A percentile compares a stretch with the other conserved stretches of the same genome.
Conservation (phyloP, 2,888 invertebrate genomes). For the Caenorhabditis wallacei region DNA sequence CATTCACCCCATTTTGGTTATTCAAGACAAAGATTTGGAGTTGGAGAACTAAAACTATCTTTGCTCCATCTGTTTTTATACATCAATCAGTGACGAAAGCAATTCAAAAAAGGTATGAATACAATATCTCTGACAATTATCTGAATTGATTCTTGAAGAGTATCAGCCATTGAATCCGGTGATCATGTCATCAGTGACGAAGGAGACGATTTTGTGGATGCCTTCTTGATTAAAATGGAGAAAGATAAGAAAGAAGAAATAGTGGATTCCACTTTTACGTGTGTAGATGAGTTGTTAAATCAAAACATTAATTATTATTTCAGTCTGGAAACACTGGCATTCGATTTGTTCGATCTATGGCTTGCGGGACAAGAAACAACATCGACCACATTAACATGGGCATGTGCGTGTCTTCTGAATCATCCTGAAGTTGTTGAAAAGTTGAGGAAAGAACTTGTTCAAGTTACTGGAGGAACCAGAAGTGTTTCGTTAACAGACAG, state of each 20-base stretch:
- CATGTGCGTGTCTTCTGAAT: conserved; percentile 59
- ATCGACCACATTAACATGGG: conserved; percentile 66
- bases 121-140: background rate
- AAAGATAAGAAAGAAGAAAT: conserved; percentile 51
- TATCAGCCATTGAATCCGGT: conserved; percentile 1
- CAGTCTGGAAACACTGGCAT: conserved; percentile 53
- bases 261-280: conserved; percentile 37
- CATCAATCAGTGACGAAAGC: background rate
- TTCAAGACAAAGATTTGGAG: conserved; percentile 10
- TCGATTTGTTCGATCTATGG: conserved; percentile 71
- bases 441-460: conserved; percentile 47
- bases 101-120: conserved; percentile 9
- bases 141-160: conserved; percentile 14
- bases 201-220: conserved; percentile 69
- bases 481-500: conserved; percentile 42
- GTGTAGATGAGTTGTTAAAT: background rate
- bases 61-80: conserved; percentile 27
- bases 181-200: conserved; percentile 32
- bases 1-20: conserved; percentile 35
- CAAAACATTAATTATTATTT: background rate
- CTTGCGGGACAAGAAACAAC: conserved; percentile 73
- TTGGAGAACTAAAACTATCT: conserved; percentile 21
- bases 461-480: conserved; percentile 60
- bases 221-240: conserved; percentile 67
- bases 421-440: conserved; percentile 63